A percentile compares a stretch with the other conserved stretches of the same genome.
These are phyloP conservation scores for Naso thynnoides DNA, from an alignment of 2,797 vertebrate species.

Conservation along the genomic window DNA sequence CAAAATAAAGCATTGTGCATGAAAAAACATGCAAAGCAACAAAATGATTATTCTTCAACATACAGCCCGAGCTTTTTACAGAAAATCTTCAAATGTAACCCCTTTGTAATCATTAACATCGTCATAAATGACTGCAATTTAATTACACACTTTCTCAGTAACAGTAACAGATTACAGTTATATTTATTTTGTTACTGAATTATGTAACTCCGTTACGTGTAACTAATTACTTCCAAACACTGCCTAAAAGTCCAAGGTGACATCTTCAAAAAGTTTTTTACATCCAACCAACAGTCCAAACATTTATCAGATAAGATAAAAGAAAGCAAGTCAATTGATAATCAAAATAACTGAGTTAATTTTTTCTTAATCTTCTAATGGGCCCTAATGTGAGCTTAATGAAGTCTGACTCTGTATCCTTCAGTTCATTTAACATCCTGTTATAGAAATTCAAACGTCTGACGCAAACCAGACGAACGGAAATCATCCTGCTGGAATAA, in stretches of 20 bases:
- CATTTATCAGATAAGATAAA: background rate
- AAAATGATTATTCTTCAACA: too few species aligned
- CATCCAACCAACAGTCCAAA: background rate
- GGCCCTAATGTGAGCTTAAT: background rate
- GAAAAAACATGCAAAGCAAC: too few species aligned
- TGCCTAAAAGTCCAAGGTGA: background rate
- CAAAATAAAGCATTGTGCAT: too few species aligned
- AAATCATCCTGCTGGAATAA: constrained; percentile 44
- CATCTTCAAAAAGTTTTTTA: background rate
- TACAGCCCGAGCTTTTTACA: too few species aligned
- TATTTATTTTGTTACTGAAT: too few species aligned
- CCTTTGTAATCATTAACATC: too few species aligned
- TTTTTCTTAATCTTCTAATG: constrained; percentile 3
- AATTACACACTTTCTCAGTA: too few species aligned
- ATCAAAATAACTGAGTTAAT: background rate
- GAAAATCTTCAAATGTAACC: too few species aligned
- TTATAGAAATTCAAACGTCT: constrained; percentile 16
- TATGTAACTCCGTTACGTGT: too few species aligned
- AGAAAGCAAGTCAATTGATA: background rate
- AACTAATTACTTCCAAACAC: too few species aligned
- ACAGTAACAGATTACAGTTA: too few species aligned
- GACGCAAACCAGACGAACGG: constrained; percentile 34
- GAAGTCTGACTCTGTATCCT: background rate
- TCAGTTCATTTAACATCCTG: background rate
- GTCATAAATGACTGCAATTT: too few species aligned